These are phyloP conservation scores for Periophthalmodon schlosseri DNA, from an alignment of 2,113 vertebrate species.

Conservation along the genomic window DNA sequence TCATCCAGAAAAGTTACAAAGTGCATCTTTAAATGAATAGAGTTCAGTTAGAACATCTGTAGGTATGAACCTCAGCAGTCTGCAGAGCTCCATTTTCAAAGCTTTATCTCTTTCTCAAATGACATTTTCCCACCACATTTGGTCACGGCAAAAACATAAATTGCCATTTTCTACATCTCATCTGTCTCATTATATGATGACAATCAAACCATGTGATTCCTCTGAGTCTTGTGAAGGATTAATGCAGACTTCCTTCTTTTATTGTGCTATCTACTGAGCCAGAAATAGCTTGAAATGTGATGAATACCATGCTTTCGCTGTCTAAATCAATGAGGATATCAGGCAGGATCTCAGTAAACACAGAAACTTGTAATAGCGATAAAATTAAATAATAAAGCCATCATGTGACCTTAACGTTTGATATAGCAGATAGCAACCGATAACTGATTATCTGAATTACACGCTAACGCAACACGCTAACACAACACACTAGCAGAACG, in stretches of 20 bases:
- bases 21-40: too few species aligned
- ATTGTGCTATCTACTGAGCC: conserved; percentile 20
- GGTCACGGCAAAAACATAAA: conserved; percentile 28
- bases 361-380: conserved; percentile 11
- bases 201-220: conserved; percentile 29
- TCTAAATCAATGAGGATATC: not conserved
- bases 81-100: not conserved
- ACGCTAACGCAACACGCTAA: not conserved
- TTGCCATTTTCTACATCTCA: conserved; percentile 22
- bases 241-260: conserved; percentile 4
- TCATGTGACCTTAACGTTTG: conserved; percentile 9
- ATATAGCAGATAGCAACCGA: conserved; percentile 9
- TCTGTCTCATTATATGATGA: conserved; percentile 25
- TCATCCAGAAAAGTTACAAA: too few species aligned
- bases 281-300: conserved; percentile 30
- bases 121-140: not conserved
- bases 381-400: conserved; percentile 33
- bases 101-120: not conserved
- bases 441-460: conserved; percentile 13
- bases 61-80: not conserved
- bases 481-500: not conserved
- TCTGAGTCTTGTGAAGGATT: conserved; percentile 6
- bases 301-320: not conserved
- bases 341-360: not conserved
- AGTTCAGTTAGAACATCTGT: not conserved